phyloP scores from a whole-genome alignment of 2,888 invertebrate species.

The Caenorhabditis drosophilae region DNA sequence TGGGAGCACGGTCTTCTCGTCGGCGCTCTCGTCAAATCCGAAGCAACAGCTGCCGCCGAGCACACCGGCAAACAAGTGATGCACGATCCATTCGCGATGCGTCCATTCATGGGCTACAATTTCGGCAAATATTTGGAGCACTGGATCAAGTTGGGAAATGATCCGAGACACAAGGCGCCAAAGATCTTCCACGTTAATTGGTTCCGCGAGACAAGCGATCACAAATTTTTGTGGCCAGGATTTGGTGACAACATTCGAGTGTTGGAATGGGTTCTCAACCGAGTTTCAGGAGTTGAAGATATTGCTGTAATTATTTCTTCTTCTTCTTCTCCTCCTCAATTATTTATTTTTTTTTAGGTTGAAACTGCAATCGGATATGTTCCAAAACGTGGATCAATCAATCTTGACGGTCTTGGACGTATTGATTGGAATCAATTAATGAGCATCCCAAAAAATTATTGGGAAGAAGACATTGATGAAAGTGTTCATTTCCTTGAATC shows the following conservation, averaged over 20 bases:
- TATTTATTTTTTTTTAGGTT: too few relatives aligned
- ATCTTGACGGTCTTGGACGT: constrained; percentile 78
- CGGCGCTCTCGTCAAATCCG: constrained; percentile 92
- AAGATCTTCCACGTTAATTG: constrained; percentile 99
- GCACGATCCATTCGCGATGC: constrained; percentile 99
- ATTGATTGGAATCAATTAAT: constrained; percentile 84
- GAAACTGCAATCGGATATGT: constrained; percentile 75
- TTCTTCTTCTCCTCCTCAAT: too few relatives aligned
- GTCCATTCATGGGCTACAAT: constrained; percentile 99
- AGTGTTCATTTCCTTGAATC: constrained; percentile 87
- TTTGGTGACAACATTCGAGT: constrained; percentile 96
- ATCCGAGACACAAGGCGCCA: constrained; percentile 76
- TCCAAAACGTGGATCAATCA: constrained; percentile 74
- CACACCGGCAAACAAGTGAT: constrained; percentile 85
- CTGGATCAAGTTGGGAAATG: constrained; percentile 82
- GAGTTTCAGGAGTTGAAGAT: constrained; percentile 77
- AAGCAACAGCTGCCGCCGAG: constrained; percentile 97
- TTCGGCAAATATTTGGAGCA: constrained; percentile 92
- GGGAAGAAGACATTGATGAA: constrained; percentile 82
- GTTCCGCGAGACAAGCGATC: constrained; percentile 81
- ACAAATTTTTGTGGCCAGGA: constrained; percentile 92
- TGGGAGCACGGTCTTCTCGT: constrained; percentile 97
- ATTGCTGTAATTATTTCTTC: too few relatives aligned
- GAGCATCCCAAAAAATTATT: constrained; percentile 86
- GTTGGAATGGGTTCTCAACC: constrained; percentile 86